Evolutionary conservation across 2,888 invertebrate genomes (phyloP).

Genomic region (Tenthredo amoena): DNA sequence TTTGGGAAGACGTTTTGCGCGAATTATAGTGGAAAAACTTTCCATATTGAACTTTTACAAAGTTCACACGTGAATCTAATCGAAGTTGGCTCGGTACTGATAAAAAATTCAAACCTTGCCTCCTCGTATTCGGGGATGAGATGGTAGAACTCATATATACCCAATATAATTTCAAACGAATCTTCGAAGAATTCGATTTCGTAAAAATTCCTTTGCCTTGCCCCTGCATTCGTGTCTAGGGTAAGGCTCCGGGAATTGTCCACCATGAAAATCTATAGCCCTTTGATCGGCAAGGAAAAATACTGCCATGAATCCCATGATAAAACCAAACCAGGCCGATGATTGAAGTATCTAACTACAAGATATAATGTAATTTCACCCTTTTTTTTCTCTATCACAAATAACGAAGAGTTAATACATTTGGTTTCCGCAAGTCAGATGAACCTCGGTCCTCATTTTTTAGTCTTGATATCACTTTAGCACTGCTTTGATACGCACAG

Average conservation of each 20-base stretch:
- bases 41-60: constrained; percentile 33
- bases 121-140: not conserved
- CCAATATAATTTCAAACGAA: constrained; percentile 36
- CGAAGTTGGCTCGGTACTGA: constrained; percentile 42
- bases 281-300: not conserved
- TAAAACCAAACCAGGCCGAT: not conserved
- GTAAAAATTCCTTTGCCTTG: constrained; percentile 4
- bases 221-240: not conserved
- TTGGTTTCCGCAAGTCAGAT: not conserved
- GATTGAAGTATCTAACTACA: not conserved
- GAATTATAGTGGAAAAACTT: constrained; percentile 38
- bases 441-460: not conserved
- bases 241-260: constrained; percentile 7
- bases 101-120: constrained; percentile 29
- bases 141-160: constrained; percentile 19
- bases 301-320: not conserved
- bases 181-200: constrained; percentile 18
- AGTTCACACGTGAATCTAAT: constrained; percentile 44
- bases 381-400: not conserved
- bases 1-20: constrained; percentile 39
- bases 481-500: not conserved
- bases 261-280: constrained; percentile 29
- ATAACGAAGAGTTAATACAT: not conserved
- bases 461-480: not conserved
- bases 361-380: not conserved